Base-by-base conservation (phyloP, 2,797 vertebrate genomes). In the Paramormyrops hopkinsi region DNA sequence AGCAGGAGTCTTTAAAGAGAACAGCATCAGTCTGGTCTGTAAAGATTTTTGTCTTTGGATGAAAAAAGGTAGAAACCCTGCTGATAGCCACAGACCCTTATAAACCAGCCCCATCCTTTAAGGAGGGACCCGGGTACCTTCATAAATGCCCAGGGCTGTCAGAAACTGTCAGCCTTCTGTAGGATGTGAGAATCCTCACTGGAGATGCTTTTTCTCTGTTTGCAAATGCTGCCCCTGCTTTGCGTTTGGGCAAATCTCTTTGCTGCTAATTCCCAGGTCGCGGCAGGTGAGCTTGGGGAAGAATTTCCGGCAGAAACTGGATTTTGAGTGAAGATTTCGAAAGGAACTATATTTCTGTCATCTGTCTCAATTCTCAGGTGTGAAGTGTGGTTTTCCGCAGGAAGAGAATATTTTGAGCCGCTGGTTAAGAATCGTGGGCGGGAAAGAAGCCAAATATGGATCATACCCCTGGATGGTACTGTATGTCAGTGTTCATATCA, bases 381-480 rank as follows among this genome's bases (percentile, higher is more conserved):
- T 90, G 0, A 95, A 95, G 90, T 96, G 96, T 87, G 95, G 95
- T 2, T 54, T 82, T 88, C 85, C 91, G 79, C 86, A 22, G 41
- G 33, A 50, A 41, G 44, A 90, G 91, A 92, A 90, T 37, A 48
- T 90, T 0, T 17, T 90, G 25, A 85, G 76, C 25, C 86, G 22
- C 6, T 92, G 91, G 50, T 90, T 94, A 89, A 94, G 95, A 91
- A 93, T 96, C 25, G 94, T 96, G 0, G 95, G 96, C 53, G 96
- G 95, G 0, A 87, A 89, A 0, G 91, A 94, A 86, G 94, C 93
- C 2, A 17, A 85, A 3, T 89, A 93, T 0, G 96, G 95, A 50
- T 94, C 95, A 0, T 95, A 96, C 54, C 95, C 95, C 2, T 96
- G 96, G 95, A 93, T 96, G 91, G 96, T 59, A n/a, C n/a, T n/a